These are phyloP conservation scores for Drosophila asahinai DNA, from an alignment of 1,140 invertebrate species.

Conservation along the genomic window DNA sequence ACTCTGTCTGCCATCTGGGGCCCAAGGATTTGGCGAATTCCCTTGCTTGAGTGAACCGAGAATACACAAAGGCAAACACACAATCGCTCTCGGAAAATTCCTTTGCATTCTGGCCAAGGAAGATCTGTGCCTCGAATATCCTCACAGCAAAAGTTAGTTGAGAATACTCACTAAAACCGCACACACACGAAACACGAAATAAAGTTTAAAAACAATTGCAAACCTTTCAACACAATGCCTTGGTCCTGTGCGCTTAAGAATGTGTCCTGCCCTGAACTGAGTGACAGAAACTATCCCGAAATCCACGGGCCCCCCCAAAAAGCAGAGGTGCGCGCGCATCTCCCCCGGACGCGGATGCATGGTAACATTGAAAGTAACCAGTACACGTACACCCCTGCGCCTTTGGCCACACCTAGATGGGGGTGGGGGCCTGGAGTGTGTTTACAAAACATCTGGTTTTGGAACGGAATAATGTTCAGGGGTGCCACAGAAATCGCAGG, in stretches of 20 bases:
- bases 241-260: conserved; percentile 51
- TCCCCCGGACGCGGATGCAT: conserved; percentile 6
- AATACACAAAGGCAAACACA: conserved; percentile 8
- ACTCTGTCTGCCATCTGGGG: not conserved
- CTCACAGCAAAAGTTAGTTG: no score
- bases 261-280: conserved; percentile 62
- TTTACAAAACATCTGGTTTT: not conserved
- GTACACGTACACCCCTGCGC: conserved; percentile 31
- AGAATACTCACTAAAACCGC: not conserved
- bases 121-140: not conserved
- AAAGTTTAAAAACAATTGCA: conserved; percentile 7
- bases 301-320: conserved; percentile 16
- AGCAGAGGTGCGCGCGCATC: conserved; percentile 57
- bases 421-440: conserved; percentile 2
- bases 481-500: not conserved
- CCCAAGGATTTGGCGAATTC: not conserved
- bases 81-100: conserved; percentile 7
- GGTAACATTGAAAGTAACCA: conserved; percentile 13
- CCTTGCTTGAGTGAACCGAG: not conserved
- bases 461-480: not conserved
- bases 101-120: not conserved
- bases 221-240: conserved; percentile 57
- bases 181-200: no score
- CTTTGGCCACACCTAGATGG: conserved; percentile 61
- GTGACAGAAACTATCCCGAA: conserved; percentile 50